Percentiles rank a stretch among this genome's conserved stretches.
These are phyloP conservation scores for Xestia sexstrigata DNA, from an alignment of 2,888 invertebrate genomes.

Conservation along the genomic window DNA sequence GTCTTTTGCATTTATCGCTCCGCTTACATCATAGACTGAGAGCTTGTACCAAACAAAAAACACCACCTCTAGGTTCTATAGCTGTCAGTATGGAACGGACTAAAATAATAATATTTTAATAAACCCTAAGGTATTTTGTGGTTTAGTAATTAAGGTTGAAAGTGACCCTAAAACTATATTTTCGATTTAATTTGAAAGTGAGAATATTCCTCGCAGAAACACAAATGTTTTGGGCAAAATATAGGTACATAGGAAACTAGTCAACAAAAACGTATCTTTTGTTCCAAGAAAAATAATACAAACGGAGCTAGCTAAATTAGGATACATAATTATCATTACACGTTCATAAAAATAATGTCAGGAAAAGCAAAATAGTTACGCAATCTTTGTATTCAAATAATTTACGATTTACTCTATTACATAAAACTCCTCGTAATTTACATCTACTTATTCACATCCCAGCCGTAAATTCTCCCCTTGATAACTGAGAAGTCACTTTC, in stretches of 20 bases:
- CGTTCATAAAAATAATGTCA: neutral
- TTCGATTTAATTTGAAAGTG: neutral
- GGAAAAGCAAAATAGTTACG: neutral
- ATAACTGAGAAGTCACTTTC: conserved; percentile 65
- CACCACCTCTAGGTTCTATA: conserved; percentile 72
- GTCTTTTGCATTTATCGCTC: neutral
- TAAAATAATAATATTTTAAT: conserved; percentile 80
- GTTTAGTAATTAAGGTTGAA: conserved; percentile 64
- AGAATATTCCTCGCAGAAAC: conserved; percentile 5
- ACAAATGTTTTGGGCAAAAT: neutral
- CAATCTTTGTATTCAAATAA: conserved; percentile 2
- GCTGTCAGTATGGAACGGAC: conserved; percentile 75
- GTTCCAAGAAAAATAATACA: neutral
- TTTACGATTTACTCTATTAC: conserved; percentile 7
- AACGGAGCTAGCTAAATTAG: neutral
- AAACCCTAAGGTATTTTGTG: conserved; percentile 62
- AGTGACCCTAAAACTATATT: conserved; percentile 23
- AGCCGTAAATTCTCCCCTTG: conserved; percentile 54
- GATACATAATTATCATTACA: neutral
- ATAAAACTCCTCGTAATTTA: conserved; percentile 44
- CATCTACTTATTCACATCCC: conserved; percentile 42
- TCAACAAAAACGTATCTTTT: neutral
- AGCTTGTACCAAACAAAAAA: conserved; percentile 63
- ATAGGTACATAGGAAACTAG: neutral
- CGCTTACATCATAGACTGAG: conserved; percentile 11